Evolutionary conservation across 2,113 vertebrate genomes (phyloP).

Genomic region (Saguinus midas): DNA sequence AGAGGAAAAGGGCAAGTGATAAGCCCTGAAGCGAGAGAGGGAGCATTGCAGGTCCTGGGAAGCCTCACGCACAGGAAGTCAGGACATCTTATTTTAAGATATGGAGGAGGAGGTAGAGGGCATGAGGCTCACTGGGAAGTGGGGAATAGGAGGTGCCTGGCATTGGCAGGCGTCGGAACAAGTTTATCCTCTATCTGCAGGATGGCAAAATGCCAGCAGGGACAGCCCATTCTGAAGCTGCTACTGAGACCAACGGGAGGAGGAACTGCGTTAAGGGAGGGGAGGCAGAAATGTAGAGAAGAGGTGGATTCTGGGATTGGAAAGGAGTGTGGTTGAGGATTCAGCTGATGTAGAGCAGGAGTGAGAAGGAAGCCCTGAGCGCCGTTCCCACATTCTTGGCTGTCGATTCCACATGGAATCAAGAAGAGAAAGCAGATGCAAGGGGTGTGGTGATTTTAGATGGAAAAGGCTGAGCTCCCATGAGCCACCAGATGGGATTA

Average conservation of each 20-base stretch:
- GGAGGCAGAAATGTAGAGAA: neutral
- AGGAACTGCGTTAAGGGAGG: neutral
- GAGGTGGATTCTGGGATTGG: neutral
- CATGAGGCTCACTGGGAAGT: neutral
- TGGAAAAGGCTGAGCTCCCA: neutral
- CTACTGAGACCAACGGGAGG: neutral
- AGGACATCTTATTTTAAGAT: rapidly evolving
- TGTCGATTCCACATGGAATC: neutral
- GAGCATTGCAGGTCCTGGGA: rapidly evolving
- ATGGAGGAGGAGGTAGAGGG: rapidly evolving
- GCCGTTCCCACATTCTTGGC: neutral
- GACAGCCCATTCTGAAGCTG: neutral
- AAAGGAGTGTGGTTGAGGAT: neutral
- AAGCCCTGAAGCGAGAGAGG: too few species aligned
- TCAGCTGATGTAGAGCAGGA: neutral
- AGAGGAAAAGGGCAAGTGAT: neutral
- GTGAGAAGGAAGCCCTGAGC: neutral
- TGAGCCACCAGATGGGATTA: neutral
- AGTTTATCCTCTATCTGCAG: neutral
- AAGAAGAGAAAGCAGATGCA: neutral
- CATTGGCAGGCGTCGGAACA: neutral
- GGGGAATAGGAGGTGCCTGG: rapidly evolving
- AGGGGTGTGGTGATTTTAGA: rapidly evolving
- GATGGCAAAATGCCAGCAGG: rapidly evolving
- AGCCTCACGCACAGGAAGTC: rapidly evolving